A percentile compares a stretch with the other conserved stretches of the same genome.
phyloP scores from a whole-genome alignment of 35 echinoderm and acorn worm genomes.

The Holothuria glaberrima region DNA sequence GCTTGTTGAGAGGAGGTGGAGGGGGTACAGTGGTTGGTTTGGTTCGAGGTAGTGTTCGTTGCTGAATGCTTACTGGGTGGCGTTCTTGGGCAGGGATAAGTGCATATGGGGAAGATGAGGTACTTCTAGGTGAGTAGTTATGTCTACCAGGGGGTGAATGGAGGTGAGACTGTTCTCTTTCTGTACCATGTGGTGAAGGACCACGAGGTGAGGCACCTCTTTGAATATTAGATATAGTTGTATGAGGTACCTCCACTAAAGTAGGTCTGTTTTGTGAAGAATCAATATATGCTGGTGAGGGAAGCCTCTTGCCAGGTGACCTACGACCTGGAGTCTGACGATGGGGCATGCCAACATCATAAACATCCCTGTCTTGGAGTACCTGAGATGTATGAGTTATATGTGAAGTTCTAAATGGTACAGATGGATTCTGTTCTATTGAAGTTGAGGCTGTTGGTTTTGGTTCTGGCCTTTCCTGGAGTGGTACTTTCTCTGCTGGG shows the following conservation, averaged over 20 bases:
- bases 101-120: conserved; percentile 67
- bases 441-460: conserved; percentile 23
- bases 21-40: conserved; percentile 62
- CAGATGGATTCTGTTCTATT: not conserved
- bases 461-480: conserved; percentile 51
- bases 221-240: conserved; percentile 24
- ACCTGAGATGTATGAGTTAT: conserved; percentile 87
- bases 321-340: conserved; percentile 45
- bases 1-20: conserved; percentile 78
- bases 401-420: conserved; percentile 66
- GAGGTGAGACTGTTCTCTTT: conserved; percentile 51
- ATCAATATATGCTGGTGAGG: conserved; percentile 35
- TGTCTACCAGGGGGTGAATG: conserved; percentile 59
- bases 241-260: conserved; percentile 11
- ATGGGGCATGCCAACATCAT: conserved; percentile 5
- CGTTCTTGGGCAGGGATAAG: conserved; percentile 71
- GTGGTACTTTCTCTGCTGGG: conserved; percentile 8
- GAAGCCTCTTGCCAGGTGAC: conserved; percentile 53
- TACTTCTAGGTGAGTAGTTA: conserved; percentile 40
- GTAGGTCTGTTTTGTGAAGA: conserved; percentile 1
- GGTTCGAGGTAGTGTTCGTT: conserved; percentile 39
- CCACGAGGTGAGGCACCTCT: conserved; percentile 27
- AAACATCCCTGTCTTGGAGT: conserved; percentile 16
- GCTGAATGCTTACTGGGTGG: conserved; percentile 10
- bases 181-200: conserved; percentile 33